phyloP scores from a whole-genome alignment of 2,888 invertebrate species.

The Aelia acuminata region DNA sequence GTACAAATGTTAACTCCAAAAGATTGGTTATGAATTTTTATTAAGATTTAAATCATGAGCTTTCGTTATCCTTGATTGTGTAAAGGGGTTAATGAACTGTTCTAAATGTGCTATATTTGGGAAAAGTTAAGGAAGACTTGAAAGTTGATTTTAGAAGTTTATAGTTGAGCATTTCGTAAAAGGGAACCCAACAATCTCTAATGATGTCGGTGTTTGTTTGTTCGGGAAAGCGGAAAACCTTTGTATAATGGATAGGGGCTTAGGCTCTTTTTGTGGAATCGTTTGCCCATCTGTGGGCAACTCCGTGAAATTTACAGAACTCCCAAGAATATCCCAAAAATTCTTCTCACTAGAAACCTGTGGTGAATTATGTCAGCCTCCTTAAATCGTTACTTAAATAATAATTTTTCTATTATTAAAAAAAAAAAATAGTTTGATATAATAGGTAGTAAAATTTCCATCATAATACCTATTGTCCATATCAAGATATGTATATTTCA shows the following conservation, averaged over 20 bases:
- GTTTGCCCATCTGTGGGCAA: not conserved
- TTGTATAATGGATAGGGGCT: not conserved
- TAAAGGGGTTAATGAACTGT: not conserved
- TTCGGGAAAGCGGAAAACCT: not conserved
- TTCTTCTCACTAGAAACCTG: no score
- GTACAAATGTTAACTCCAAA: no score
- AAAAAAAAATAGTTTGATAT: no score
- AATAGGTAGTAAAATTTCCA: no score
- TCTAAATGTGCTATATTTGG: not conserved
- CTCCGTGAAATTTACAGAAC: not conserved
- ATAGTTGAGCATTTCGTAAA: not conserved
- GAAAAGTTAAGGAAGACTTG: not conserved
- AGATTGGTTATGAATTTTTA: no score
- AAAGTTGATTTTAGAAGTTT: not conserved
- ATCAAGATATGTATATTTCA: no score
- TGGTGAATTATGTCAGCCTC: no score
- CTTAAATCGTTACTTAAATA: no score
- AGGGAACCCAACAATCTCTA: not conserved
- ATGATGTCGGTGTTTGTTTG: conserved; percentile 1
- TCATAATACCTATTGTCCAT: no score
- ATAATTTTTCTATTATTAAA: no score
- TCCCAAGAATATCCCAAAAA: not conserved
- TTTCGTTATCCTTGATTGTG: no score
- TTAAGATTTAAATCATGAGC: no score
- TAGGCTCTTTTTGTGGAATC: not conserved